Evolutionary conservation across 2,113 vertebrate species (phyloP), one percentile per base, ranked within the genome.

Genomic region (Spizaetus ornatus): DNA sequence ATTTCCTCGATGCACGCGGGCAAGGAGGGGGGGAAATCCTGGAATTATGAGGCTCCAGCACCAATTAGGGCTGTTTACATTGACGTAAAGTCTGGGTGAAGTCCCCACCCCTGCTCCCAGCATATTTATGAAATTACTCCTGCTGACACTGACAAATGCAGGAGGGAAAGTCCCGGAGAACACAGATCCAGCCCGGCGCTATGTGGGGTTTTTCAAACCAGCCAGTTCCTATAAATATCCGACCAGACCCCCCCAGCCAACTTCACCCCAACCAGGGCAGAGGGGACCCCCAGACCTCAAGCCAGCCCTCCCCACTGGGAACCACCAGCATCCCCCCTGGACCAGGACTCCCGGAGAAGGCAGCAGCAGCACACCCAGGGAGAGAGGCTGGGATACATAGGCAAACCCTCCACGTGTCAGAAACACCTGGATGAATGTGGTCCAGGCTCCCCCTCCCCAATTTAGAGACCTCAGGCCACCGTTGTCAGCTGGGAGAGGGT

Each of bases 11-110:
- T 98, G 97, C 98, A 98, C 97, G 59, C 72, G 95, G 98, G 96
- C 88, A 23, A 80, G 48, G 56, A 40, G 89, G 58, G 83, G 90
- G 52, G 86, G 82, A 56, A 98, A 98, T 98, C 98, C 97, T 98
- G 98, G 99, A 99, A 98, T 98, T 98, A 98, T 97, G 98, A 98
- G 99, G 99, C 99, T 99, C 99, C 99, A 99, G 98, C 98, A 97
- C 98, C 99, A 99, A 99, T 99, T 99, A 99, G 98, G 98, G 97
- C 98, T 99, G 98, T 99, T 99, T 98, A 99, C 98, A 98, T 98
- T 98, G 98, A 98, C 98, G 98, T 98, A 98, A 97, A 98, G 98
- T 98, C 98, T 98, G 97, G 98, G 98, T 98, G 97, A 98, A 97
- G 78, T 98, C 98, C 97, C 97, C 97, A 95, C 95, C 95, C 92